Evolutionary conservation across 2,888 invertebrate genomes (phyloP).

Genomic region (Sarcophaga caerulescens): DNA sequence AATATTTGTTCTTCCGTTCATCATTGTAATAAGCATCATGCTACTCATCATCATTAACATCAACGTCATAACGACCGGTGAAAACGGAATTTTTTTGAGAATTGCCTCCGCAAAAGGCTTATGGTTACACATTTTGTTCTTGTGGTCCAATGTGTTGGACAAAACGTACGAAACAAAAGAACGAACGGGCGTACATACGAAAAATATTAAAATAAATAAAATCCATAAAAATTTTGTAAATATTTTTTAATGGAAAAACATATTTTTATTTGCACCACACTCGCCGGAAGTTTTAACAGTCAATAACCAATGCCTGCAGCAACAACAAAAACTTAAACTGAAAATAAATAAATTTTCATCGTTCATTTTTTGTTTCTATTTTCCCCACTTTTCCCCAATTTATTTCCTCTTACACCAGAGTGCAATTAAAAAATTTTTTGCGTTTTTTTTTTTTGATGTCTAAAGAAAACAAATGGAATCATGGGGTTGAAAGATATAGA

Average conservation of each 20-base stretch:
- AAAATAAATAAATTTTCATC: slow-evolving; percentile 9
- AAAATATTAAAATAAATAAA: slow-evolving; percentile 10
- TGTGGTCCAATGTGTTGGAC: not conserved
- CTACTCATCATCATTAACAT: not conserved
- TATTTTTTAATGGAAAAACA: no score
- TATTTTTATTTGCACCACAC: slow-evolving; percentile 26
- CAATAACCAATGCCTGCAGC: slow-evolving; percentile 39
- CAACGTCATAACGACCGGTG: slow-evolving; percentile 31
- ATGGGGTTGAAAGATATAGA: no score
- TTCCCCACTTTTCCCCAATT: slow-evolving; percentile 10
- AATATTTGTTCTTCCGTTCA: slow-evolving; percentile 15
- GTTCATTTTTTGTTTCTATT: not conserved
- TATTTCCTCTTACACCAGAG: slow-evolving; percentile 11
- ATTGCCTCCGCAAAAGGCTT: slow-evolving; percentile 27
- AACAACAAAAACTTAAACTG: not conserved
- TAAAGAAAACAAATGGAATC: not conserved
- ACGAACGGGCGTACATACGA: not conserved
- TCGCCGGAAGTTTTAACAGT: slow-evolving; percentile 61
- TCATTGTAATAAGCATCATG: not conserved
- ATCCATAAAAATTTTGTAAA: slow-evolving; percentile 50
- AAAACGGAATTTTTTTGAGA: not conserved
- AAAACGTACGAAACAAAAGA: no score
- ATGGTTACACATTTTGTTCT: slow-evolving; percentile 34
- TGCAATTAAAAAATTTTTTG: slow-evolving; percentile 25
- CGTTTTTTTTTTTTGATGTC: slow-evolving; percentile 7